Conservation (phyloP, 2,113 vertebrate species). For the Nibea albiflora region DNA sequence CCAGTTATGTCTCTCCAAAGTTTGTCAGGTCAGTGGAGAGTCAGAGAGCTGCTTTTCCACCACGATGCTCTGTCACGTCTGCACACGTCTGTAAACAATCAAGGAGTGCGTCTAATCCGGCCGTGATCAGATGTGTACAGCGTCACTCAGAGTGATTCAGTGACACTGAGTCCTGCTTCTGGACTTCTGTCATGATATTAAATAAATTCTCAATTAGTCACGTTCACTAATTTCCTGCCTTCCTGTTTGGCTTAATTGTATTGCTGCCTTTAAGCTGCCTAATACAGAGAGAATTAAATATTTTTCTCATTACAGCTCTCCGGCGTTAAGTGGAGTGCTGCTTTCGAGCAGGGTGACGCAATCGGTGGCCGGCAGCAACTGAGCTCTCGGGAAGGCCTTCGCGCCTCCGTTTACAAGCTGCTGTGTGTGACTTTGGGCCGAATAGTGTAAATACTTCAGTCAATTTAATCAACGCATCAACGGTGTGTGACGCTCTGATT, state of each 20-base stretch:
- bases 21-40: not conserved
- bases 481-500: conserved; percentile 26
- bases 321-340: not conserved
- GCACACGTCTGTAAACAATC: not conserved
- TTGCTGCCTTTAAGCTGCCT: not conserved
- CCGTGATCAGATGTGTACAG: not conserved
- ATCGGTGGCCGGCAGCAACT: not conserved
- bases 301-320: not conserved
- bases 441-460: conserved; percentile 16
- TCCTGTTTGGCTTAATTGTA: not conserved
- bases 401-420: not conserved
- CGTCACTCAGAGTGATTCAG: conserved; percentile 1
- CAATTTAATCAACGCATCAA: conserved; percentile 47
- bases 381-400: conserved; percentile 14
- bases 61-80: not conserved
- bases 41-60: not conserved
- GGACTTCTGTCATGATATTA: not conserved
- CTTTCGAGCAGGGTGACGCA: not conserved
- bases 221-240: not conserved
- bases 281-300: not conserved
- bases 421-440: not conserved
- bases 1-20: not conserved
- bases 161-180: not conserved
- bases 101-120: not conserved
- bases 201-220: not conserved